Conservation (phyloP, 2,797 vertebrate genomes). For the Glossophaga mutica region DNA sequence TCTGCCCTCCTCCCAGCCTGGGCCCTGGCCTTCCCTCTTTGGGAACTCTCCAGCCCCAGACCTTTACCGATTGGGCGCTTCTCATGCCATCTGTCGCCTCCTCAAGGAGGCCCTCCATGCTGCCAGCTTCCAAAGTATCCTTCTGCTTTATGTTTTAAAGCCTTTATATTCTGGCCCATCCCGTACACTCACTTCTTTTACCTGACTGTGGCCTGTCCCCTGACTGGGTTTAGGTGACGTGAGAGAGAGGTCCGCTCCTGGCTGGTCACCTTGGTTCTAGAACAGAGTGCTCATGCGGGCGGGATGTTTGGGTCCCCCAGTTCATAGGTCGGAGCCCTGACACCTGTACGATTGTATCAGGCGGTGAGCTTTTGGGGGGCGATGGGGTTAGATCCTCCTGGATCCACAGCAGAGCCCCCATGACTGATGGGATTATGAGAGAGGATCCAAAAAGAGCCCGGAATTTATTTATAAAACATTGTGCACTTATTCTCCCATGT, state of each 20-base stretch:
- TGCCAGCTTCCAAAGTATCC: neutral
- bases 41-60: neutral
- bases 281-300: neutral
- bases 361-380: neutral
- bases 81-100: neutral
- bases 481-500: too few relatives aligned
- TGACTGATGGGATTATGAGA: too few relatives aligned
- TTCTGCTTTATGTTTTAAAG: neutral
- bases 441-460: too few relatives aligned
- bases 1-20: too few relatives aligned
- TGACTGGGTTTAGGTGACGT: rapidly evolving
- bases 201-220: neutral
- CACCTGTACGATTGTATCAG: neutral
- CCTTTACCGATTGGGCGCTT: neutral
- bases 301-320: too few relatives aligned
- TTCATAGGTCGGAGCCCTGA: neutral
- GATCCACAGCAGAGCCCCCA: neutral
- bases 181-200: too few relatives aligned
- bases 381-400: neutral
- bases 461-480: too few relatives aligned
- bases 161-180: neutral
- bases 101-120: neutral
- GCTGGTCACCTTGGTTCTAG: neutral
- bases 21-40: neutral
- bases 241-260: neutral